Conservation (phyloP, 2,113 vertebrate species). For the Atherinomorus stipes region DNA sequence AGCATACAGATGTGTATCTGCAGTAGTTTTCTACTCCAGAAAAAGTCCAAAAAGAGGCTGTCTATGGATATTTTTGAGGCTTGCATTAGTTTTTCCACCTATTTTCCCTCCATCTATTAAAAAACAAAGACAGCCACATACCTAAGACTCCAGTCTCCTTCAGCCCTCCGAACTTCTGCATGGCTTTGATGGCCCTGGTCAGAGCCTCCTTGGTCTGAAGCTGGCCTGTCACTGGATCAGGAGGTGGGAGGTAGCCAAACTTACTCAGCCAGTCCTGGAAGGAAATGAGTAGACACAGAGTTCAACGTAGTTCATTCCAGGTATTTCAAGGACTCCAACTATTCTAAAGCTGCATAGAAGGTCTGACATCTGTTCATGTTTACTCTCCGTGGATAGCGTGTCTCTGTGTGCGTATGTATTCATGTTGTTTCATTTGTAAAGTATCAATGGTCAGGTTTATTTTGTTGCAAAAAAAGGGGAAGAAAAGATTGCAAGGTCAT, state of each 20-base stretch:
- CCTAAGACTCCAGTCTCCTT: conserved; percentile 91
- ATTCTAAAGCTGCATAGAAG: conserved; percentile 33
- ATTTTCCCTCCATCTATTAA: neutral
- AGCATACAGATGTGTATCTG: too few species aligned
- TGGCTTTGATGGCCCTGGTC: conserved; percentile 91
- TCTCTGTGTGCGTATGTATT: neutral
- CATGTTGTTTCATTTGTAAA: neutral
- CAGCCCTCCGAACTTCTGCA: conserved; percentile 95
- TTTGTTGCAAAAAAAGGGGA: too few species aligned
- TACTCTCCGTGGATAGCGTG: conserved; percentile 25
- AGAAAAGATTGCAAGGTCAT: too few species aligned
- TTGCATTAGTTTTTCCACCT: neutral
- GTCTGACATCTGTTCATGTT: conserved; percentile 49
- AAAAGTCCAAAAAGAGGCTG: neutral
- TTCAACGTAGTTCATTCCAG: conserved; percentile 28
- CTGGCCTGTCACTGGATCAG: conserved; percentile 87
- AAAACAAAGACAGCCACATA: conserved; percentile 63
- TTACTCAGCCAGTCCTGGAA: conserved; percentile 94
- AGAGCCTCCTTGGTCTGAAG: conserved; percentile 93
- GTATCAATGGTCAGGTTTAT: neutral
- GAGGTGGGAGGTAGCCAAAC: conserved; percentile 94
- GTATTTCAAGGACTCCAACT: conserved; percentile 41
- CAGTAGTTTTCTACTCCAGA: too few species aligned
- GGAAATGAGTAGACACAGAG: conserved; percentile 44
- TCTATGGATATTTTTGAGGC: neutral